Evolutionary conservation across 2,888 invertebrate genomes (phyloP), one percentile per base, ranked within the genome.

Genomic region (Drosophila tripunctata): DNA sequence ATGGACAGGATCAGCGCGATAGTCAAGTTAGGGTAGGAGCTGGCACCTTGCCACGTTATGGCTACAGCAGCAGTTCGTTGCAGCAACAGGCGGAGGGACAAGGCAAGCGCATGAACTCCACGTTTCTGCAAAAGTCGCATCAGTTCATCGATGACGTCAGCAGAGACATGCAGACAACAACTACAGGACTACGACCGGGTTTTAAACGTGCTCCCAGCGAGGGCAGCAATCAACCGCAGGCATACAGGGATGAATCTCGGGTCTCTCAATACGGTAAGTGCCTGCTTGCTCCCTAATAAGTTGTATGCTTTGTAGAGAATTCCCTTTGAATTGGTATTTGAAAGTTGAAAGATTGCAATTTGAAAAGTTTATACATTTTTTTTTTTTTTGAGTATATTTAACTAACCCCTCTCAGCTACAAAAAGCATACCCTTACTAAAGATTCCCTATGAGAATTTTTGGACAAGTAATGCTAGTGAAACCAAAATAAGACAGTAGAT

Each of bases 231-330:
- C 89, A 88, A 73, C 94, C 94, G n/a, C 94, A 95, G 87, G 94
- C 94, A 10, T 95, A 94, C 88, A 92, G 94, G 67, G 95, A 95
- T 88, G 95, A 95, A 82, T 93, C 94, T n/a, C 93, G 95, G 82
- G 92, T 94, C 36, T 93, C 94, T 40, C 94, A 95, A 92, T 94
- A 94, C 89, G 95, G 95, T 95, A 92, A 94, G 93, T 92, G n/a
- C 40, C n/a, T n/a, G n/a, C n/a, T n/a, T n/a, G n/a, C n/a, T n/a
- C 10, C 10, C 10, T 27, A n/a, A 30, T 1, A 19, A 50, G 41
- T 4, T 43, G 36, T 44, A 45, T 68, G 38, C 27, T 22, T 8
- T 2, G 51, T 64, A 75, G 51, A 54, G n/a, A 27, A 27, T 60
- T 60, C 27, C 30, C 64, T 54, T 81, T 61, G 44, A 67, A 80